Base-by-base conservation (phyloP, 2,888 invertebrate genomes). In the Ennomos fuscantarius region DNA sequence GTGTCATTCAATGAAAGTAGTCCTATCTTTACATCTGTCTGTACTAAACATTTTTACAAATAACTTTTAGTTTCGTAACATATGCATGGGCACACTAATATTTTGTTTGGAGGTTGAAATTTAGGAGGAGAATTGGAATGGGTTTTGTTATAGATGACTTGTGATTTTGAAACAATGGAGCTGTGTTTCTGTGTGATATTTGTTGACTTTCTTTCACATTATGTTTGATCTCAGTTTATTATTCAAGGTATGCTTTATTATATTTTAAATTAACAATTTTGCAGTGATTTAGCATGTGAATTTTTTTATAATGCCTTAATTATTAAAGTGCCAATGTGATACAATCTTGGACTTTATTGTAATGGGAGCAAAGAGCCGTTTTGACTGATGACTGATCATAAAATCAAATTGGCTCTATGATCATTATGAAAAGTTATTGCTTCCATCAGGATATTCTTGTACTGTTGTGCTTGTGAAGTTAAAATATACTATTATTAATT, bases 201-300 rank as follows among this genome's bases (percentile, higher is more conserved):
- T 39, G 35, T 55, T 36, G 39, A 55, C 37, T 63, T 55, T 52
- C 57, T 39, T 42, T 54, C 33, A 10, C 24, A 49, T 40, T 62
- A 68, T 72, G 68, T 60, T 65, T 61, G 64, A 66, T 52, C 60
- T 64, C 53, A 60, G 56, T 39, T 50, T 64, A 46, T 57, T 65
- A 39, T 70, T 69, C 59, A 65, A 63, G 63, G 68, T 62, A 66
- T 13, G 8, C 44, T 43, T 49, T 43, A 68, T 71, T 48, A 60
- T 65, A 61, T 63, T 71, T 65, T 63, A 70, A 39, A 15, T 65
- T 62, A 62, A 62, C 76, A 62, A 79, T 82, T 60, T 86, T 84
- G 24, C 15, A 86, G 85, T 87, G 76, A 46, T 52, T 62, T 43
- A 13, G 35, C 41, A 39, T 49, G 45, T 33, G n/a, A 24, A 51